phyloP scores from a whole-genome alignment of 2,797 vertebrate species.

The Anguilla anguilla region DNA sequence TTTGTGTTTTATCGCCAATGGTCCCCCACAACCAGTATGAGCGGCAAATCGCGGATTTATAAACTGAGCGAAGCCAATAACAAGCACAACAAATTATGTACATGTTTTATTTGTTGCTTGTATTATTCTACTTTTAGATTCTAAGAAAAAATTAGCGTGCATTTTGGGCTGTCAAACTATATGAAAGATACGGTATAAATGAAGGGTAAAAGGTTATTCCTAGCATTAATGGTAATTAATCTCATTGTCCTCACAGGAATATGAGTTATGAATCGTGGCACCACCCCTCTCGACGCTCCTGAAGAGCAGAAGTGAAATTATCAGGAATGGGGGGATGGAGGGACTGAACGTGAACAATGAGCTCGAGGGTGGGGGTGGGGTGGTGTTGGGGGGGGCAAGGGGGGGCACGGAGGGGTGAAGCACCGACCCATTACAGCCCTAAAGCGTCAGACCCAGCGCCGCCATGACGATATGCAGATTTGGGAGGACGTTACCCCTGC shows the following conservation, averaged over 20 bases:
- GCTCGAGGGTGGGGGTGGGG: not conserved
- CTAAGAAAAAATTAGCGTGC: not conserved
- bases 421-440: not conserved
- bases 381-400: not conserved
- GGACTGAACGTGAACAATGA: not conserved
- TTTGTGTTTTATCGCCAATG: not conserved
- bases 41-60: not conserved
- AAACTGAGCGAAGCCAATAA: not conserved
- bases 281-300: too few species aligned
- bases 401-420: not conserved
- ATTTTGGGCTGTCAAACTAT: not conserved
- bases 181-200: not conserved
- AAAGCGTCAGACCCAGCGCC: not conserved
- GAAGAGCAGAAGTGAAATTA: not conserved
- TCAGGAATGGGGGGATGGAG: not conserved
- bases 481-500: not conserved
- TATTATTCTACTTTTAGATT: not conserved
- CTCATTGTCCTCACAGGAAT: too few species aligned
- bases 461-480: not conserved
- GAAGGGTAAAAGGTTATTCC: not conserved
- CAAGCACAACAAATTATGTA: not conserved
- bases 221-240: not conserved
- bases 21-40: not conserved
- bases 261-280: not conserved
- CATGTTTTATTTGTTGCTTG: not conserved